Conservation (phyloP, 2,888 invertebrate species). For the Drymonia ruficornis region DNA sequence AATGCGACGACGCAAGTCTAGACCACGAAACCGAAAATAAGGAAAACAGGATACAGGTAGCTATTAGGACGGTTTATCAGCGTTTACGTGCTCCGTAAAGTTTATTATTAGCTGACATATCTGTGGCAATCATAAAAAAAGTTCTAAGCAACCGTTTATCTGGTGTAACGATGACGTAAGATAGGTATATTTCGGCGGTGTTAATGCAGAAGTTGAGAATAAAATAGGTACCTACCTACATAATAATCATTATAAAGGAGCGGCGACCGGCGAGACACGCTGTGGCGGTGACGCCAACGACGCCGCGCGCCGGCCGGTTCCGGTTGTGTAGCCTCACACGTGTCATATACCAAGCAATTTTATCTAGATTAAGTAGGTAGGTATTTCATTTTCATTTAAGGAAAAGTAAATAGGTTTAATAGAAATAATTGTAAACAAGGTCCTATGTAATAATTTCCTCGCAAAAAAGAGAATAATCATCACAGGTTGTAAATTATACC, state of each 20-base stretch:
- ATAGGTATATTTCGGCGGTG: constrained; percentile 50
- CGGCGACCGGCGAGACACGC: constrained; percentile 37
- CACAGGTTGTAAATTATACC: too few relatives aligned
- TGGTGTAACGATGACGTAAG: constrained; percentile 51
- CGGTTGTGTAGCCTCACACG: constrained; percentile 43
- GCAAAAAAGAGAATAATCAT: too few relatives aligned
- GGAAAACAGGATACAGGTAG: neutral
- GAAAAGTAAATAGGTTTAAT: too few relatives aligned
- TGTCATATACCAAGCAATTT: constrained; percentile 25
- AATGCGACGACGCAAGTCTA: constrained; percentile 72
- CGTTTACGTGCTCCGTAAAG: constrained; percentile 6
- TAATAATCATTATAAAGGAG: constrained; percentile 29
- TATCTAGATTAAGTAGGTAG: neutral
- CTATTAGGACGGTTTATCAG: neutral
- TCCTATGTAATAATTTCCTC: too few relatives aligned
- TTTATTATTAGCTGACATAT: constrained; percentile 18
- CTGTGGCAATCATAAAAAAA: constrained; percentile 21
- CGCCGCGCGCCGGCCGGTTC: constrained; percentile 43
- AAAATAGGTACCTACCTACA: constrained; percentile 43
- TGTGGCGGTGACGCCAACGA: constrained; percentile 22
- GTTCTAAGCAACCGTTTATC: constrained; percentile 23
- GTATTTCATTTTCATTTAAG: neutral
- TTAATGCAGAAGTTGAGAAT: constrained; percentile 46
- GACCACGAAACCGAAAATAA: neutral
- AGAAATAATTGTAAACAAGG: too few relatives aligned